Evolutionary conservation across 2,888 invertebrate genomes (phyloP).

Genomic region (Microdon myrmicae): DNA sequence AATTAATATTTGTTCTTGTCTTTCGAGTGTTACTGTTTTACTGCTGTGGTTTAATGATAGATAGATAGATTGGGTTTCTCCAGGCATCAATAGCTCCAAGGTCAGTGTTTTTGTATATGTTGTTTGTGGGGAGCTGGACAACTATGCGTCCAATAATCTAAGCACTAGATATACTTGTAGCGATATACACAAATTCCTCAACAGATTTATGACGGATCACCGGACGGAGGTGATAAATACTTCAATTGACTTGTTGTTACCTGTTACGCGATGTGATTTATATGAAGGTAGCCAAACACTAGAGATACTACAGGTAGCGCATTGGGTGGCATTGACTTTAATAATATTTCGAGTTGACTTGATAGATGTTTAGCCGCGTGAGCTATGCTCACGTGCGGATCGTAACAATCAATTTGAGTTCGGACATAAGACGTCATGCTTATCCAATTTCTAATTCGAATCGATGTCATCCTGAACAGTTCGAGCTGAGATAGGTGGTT

Average conservation of each 20-base stretch:
- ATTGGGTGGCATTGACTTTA: conserved; percentile 33
- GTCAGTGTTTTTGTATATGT: conserved; percentile 20
- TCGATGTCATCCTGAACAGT: too few relatives aligned
- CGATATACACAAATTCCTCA: conserved; percentile 24
- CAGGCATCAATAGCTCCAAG: conserved; percentile 29
- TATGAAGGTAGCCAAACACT: conserved; percentile 17
- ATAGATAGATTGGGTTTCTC: conserved; percentile 34
- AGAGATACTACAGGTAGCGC: conserved; percentile 15
- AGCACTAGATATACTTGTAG: conserved; percentile 5
- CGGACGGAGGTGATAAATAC: conserved; percentile 34
- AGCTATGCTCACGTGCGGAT: conserved; percentile 15
- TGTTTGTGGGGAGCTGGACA: not conserved
- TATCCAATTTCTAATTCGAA: too few relatives aligned
- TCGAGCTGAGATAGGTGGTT: too few relatives aligned
- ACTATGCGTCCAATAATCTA: conserved; percentile 22
- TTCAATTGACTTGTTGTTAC: conserved; percentile 35
- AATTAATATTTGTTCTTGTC: conserved; percentile 46
- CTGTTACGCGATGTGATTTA: conserved; percentile 39
- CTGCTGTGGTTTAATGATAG: conserved; percentile 48
- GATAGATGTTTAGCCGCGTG: conserved; percentile 15
- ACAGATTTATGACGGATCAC: conserved; percentile 27
- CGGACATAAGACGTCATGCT: too few relatives aligned
- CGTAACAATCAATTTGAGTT: conserved; percentile 40
- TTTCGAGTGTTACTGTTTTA: conserved; percentile 17
- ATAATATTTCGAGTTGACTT: conserved; percentile 15